Evolutionary conservation across 2,113 vertebrate species (phyloP).

Genomic region (Oncorhynchus gorbuscha): DNA sequence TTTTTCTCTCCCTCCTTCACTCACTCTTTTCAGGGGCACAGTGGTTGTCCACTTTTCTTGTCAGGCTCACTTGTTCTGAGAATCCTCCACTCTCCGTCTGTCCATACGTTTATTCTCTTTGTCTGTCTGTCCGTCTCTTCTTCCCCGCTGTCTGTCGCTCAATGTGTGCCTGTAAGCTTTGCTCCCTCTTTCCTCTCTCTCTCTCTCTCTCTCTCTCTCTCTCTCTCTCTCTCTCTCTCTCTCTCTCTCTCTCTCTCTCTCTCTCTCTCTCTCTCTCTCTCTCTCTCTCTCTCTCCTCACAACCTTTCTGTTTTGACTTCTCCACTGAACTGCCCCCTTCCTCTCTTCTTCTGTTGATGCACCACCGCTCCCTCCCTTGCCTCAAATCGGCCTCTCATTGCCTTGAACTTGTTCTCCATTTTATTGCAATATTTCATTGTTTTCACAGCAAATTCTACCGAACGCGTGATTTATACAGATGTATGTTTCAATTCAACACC

Average conservation of each 20-base stretch:
- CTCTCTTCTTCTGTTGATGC: slow-evolving; percentile 44
- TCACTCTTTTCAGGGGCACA: background rate
- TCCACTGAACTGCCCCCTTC: slow-evolving; percentile 24
- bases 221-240: background rate
- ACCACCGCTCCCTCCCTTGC: slow-evolving; percentile 20
- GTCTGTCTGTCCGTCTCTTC: slow-evolving; percentile 6
- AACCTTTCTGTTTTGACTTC: slow-evolving; percentile 35
- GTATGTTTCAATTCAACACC: too few species aligned
- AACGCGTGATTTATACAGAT: background rate
- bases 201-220: too few species aligned
- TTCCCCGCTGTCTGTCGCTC: slow-evolving; percentile 2
- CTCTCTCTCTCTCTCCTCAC: slow-evolving; percentile 9
- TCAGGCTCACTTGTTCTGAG: slow-evolving; percentile 5
- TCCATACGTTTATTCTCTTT: slow-evolving; percentile 8
- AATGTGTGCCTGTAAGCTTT: slow-evolving; percentile 12
- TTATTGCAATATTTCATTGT: background rate
- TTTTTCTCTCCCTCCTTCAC: background rate
- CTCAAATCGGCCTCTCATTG: background rate
- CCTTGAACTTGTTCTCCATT: background rate
- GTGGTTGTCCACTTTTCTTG: background rate
- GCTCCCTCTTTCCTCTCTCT: background rate
- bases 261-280: too few species aligned
- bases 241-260: too few species aligned
- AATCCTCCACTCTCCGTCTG: slow-evolving; percentile 1
- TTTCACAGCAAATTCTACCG: background rate